A percentile compares a stretch with the other conserved stretches of the same genome.
Evolutionary conservation across 2,797 vertebrate species (phyloP).

Genomic region (Calcarius lapponicus): DNA sequence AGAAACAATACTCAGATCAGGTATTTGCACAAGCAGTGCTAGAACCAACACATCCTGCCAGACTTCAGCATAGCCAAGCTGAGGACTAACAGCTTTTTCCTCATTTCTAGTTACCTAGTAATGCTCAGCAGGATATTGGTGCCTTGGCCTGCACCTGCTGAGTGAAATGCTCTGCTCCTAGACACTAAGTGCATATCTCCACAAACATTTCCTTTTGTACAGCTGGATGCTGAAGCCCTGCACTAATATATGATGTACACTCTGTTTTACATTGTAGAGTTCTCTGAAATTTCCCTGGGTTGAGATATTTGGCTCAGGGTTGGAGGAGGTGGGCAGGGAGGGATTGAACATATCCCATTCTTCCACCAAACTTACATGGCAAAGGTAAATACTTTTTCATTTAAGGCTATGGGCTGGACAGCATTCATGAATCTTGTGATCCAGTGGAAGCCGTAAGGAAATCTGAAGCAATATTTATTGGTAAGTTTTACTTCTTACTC

Average conservation of each 20-base stretch:
- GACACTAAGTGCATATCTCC: background rate
- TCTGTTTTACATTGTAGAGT: background rate
- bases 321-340: too few relatives aligned
- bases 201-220: background rate
- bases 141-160: background rate
- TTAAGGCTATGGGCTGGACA: constrained; percentile 84
- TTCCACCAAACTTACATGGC: background rate
- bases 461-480: constrained; percentile 87
- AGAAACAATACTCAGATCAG: background rate
- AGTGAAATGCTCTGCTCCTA: background rate
- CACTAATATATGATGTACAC: fast-evolving
- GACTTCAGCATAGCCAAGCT: background rate
- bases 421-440: constrained; percentile 84
- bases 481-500: constrained; percentile 66
- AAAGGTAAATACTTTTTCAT: background rate
- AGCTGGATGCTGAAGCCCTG: background rate
- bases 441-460: constrained; percentile 82
- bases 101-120: background rate
- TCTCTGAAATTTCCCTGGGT: background rate
- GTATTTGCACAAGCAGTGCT: background rate
- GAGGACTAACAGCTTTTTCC: background rate
- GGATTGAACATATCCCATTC: background rate
- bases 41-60: background rate
- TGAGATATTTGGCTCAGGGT: background rate
- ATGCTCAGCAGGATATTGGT: background rate